These are phyloP conservation scores for Blastobasis lacticolella DNA, from an alignment of 2,888 invertebrate species.

Conservation along the genomic window DNA sequence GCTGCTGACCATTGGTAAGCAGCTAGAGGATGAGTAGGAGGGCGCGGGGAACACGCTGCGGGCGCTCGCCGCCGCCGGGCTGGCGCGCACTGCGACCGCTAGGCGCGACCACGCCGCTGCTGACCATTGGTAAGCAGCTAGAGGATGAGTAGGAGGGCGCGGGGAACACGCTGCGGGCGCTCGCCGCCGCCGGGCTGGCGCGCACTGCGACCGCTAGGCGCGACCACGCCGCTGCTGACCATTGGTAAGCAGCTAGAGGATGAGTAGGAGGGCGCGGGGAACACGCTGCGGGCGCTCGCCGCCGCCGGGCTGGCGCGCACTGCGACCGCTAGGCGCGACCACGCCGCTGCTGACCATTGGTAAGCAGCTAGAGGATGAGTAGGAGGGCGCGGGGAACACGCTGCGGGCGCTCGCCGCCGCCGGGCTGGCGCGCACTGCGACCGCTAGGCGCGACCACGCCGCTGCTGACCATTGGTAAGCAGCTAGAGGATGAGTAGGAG, in stretches of 20 bases:
- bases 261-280: conserved; percentile 31
- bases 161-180: conserved; percentile 48
- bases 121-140: conserved; percentile 48
- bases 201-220: conserved; percentile 14
- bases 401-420: conserved; percentile 55
- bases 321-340: conserved; percentile 16
- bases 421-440: conserved; percentile 39
- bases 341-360: conserved; percentile 57
- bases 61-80: conserved; percentile 51
- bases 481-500: no score
- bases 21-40: no score
- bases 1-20: conserved; percentile 57
- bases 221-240: conserved; percentile 46
- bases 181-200: conserved; percentile 57
- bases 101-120: conserved; percentile 35
- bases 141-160: conserved; percentile 20
- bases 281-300: conserved; percentile 49
- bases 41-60: conserved; percentile 51
- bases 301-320: conserved; percentile 53
- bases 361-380: conserved; percentile 11
- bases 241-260: conserved; percentile 36
- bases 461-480: conserved; percentile 57
- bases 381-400: conserved; percentile 39
- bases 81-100: conserved; percentile 30
- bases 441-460: conserved; percentile 20